Base-by-base conservation (phyloP, 2,797 vertebrate species). In the Alcedo quadribrachys region DNA sequence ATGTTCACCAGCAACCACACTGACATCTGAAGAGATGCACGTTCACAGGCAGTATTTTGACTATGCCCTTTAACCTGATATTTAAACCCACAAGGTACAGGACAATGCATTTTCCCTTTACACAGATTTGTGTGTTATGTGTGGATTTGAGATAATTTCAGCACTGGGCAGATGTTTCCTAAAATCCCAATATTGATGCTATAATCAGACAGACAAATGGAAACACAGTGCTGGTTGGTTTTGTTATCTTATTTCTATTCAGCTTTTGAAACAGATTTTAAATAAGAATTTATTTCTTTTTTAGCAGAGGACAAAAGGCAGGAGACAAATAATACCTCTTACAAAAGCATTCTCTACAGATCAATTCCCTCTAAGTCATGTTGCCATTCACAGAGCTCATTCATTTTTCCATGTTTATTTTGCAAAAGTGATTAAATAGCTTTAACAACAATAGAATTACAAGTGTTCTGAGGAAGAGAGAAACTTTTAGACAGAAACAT, bases 401-500 rank as follows among this genome's bases (percentile, higher is more conserved):
- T 91, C 21, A 46, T 57, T 84, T 89, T 90, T 69, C 55, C 15
- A n/a, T 25, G 42, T 55, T 68, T 68, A 74, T 79, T 84, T 84
- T 91, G 22, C 24, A 60, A 24, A 93, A 84, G 50, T 57, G 13
- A 65, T 74, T 85, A 67, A 85, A 68, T 30, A 84, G 11, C 33
- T 91, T 85, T 65, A 91, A 71, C 28, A 91, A 61, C 61, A 96
- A 81, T 28, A 80, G 74, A 88, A 84, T 65, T 77, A 19, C 27
- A 65, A 71, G 21, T 43, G n/a, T 81, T 82, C 81, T 65, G 46
- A 86, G 50, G 37, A 86, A 84, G 3, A 8, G 12, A 90, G 61
- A 84, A 46, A 24, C 25, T 66, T 89, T 90, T 46, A 27, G 43
- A 57, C 6, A 46, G 15, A 76, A 15, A 60, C 5, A 28, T 3